phyloP scores from a whole-genome alignment of 2,797 vertebrate species.

The Coreius guichenoti region DNA sequence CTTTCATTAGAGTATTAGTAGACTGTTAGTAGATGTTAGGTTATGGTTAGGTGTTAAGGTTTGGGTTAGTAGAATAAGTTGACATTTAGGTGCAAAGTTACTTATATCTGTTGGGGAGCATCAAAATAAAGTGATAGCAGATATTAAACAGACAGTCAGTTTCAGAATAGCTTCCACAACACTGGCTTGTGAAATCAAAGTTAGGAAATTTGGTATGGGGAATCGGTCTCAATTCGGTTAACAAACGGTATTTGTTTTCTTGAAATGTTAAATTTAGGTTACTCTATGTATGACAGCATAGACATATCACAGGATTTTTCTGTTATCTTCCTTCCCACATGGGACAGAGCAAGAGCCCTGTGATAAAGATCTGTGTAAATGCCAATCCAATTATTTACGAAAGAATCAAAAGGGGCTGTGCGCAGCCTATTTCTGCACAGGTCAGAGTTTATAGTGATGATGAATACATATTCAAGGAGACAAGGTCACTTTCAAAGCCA shows the following conservation, averaged over 20 bases:
- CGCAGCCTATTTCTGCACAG: conserved; percentile 16
- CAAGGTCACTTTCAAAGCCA: conserved; percentile 35
- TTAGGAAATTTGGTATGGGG: neutral
- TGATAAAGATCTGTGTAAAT: conserved; percentile 47
- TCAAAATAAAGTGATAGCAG: neutral
- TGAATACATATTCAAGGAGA: conserved; percentile 40
- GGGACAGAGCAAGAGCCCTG: conserved; percentile 16
- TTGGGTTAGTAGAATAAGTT: neutral
- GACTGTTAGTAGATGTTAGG: neutral
- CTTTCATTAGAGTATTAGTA: too few species aligned
- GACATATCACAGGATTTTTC: neutral
- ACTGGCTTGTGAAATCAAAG: conserved; percentile 8
- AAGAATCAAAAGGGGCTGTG: conserved; percentile 35
- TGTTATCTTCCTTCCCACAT: conserved; percentile 35
- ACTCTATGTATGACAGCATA: conserved; percentile 4
- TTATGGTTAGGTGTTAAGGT: neutral
- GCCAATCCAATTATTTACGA: conserved; percentile 27
- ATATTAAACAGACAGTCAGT: neutral
- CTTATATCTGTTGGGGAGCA: neutral
- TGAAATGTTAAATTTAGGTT: conserved; percentile 22
- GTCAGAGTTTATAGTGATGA: conserved; percentile 52
- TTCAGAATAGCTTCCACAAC: neutral
- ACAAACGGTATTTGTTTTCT: conserved; percentile 5
- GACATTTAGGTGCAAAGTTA: neutral
- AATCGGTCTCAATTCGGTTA: conserved; percentile 7